Evolutionary conservation across 2,888 invertebrate species (phyloP).

Genomic region (Acleris emargana): DNA sequence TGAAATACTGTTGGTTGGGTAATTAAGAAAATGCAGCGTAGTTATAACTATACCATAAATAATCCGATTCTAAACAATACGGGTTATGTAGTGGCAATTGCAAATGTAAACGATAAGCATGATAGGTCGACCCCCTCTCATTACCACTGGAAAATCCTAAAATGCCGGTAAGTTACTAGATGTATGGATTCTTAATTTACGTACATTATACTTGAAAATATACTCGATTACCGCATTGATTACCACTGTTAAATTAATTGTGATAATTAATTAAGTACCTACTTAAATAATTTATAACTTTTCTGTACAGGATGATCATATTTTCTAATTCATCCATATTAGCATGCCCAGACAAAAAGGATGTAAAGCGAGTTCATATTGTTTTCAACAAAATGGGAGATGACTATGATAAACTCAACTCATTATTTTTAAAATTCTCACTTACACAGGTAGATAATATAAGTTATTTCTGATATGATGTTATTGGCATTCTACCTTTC

Average conservation of each 20-base stretch:
- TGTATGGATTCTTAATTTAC: too few relatives aligned
- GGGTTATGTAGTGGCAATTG: constrained; percentile 65
- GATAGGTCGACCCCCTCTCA: constrained; percentile 76
- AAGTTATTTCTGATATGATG: background rate
- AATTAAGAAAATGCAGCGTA: constrained; percentile 47
- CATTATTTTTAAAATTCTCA: constrained; percentile 68
- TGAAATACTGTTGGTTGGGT: background rate
- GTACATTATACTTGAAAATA: too few relatives aligned
- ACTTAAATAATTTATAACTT: background rate
- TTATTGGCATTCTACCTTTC: too few relatives aligned
- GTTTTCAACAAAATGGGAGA: constrained; percentile 66
- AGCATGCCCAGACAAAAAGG: constrained; percentile 70
- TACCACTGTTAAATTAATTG: too few relatives aligned
- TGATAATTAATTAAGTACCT: too few relatives aligned
- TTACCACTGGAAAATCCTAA: constrained; percentile 77
- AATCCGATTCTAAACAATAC: constrained; percentile 59
- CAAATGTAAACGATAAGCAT: constrained; percentile 71
- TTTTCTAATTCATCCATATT: constrained; percentile 72
- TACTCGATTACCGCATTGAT: too few relatives aligned
- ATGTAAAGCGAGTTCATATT: constrained; percentile 68
- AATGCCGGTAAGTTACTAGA: constrained; percentile 62
- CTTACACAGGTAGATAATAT: constrained; percentile 61
- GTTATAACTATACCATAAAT: constrained; percentile 63
- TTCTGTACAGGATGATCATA: constrained; percentile 67
- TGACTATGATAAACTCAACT: constrained; percentile 66